A percentile compares a stretch with the other conserved stretches of the same genome.
Evolutionary conservation across 2,888 invertebrate genomes (phyloP).

Genomic region (Papilio elwesi): DNA sequence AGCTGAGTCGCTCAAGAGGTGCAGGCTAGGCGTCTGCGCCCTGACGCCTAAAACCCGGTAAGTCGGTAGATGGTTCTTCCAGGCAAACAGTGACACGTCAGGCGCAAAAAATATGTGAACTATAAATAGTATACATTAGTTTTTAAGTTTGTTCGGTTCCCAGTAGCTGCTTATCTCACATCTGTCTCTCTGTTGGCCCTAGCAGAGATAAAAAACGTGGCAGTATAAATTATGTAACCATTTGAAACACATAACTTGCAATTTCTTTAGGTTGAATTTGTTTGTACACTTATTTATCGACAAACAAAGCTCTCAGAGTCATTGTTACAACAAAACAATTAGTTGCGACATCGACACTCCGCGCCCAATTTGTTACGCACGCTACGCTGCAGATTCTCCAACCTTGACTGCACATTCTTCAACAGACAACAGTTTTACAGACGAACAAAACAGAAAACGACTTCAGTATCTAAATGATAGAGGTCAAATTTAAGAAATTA

Average conservation of each 20-base stretch:
- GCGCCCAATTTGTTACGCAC: conserved; percentile 38
- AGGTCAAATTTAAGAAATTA: neutral
- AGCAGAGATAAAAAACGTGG: neutral
- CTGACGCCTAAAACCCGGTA: too few species aligned
- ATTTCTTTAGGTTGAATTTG: neutral
- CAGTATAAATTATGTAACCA: neutral
- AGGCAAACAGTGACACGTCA: too few species aligned
- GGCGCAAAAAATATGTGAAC: too few species aligned
- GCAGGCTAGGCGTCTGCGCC: too few species aligned
- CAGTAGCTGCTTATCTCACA: too few species aligned
- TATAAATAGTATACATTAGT: too few species aligned
- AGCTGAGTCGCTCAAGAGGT: too few species aligned
- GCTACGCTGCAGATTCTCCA: conserved; percentile 32
- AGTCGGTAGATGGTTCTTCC: too few species aligned
- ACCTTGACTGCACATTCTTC: conserved; percentile 41
- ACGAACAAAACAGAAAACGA: neutral
- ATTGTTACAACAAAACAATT: conserved; percentile 36
- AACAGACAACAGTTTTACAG: neutral
- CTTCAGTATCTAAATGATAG: neutral
- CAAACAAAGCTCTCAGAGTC: conserved; percentile 32
- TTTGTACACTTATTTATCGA: neutral
- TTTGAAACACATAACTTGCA: neutral
- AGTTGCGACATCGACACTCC: conserved; percentile 37
- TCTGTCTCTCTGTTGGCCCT: neutral
- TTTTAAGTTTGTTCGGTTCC: too few species aligned